Conservation (phyloP, 2,797 vertebrate genomes). For the Cryptoblepharus egeriae region DNA sequence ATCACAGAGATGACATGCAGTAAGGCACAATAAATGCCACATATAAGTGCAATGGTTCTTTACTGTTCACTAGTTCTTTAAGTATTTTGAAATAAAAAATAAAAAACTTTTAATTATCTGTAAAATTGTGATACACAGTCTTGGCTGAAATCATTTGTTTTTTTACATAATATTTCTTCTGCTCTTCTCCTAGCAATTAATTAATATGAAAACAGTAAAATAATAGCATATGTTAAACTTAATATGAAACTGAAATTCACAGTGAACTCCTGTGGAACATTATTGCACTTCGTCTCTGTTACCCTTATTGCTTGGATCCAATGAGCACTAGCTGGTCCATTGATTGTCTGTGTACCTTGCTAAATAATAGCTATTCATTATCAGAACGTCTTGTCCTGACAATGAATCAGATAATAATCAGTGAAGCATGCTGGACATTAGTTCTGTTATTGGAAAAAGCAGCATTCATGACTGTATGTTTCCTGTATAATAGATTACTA, state of each 20-base stretch:
- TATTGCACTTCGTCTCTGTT: not conserved
- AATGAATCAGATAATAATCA: conserved; percentile 16
- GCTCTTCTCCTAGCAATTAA: not conserved
- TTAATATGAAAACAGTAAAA: not conserved
- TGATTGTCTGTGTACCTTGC: conserved; percentile 9
- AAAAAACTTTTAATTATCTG: not conserved
- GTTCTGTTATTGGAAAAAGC: conserved; percentile 17
- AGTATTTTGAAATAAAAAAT: not conserved
- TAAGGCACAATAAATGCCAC: not conserved
- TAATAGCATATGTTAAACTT: not conserved
- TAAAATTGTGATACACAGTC: not conserved
- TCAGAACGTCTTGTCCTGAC: not conserved
- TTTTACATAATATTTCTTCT: not conserved
- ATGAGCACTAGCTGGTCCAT: not conserved
- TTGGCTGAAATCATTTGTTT: not conserved
- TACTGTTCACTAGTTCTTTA: not conserved
- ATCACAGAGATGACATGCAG: no score
- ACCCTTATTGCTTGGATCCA: not conserved
- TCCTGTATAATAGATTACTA: not conserved
- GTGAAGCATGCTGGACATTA: conserved; percentile 1
- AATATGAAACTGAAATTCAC: conserved; percentile 1
- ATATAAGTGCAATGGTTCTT: not conserved
- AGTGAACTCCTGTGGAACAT: not conserved
- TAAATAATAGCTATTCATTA: conserved; percentile 19
- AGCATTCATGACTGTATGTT: not conserved